Base-by-base conservation (phyloP, 2,113 vertebrate genomes). In the Myocastor coypus region DNA sequence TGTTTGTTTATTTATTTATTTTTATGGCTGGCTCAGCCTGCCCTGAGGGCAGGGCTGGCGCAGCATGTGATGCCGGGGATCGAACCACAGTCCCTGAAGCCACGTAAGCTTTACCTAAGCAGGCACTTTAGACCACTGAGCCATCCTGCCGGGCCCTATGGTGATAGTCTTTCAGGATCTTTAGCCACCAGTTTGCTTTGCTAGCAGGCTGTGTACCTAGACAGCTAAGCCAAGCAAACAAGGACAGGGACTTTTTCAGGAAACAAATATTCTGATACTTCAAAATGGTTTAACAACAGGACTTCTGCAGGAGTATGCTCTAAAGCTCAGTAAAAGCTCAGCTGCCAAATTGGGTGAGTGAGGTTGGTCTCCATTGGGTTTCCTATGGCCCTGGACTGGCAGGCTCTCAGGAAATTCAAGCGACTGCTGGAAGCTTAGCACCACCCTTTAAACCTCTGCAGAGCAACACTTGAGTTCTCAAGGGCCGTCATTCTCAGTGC, bases 251-350 rank as follows among this genome's bases (percentile, higher is more conserved):
- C 19, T 75, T 83, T 77, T 94, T 93, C 4, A 84, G 85, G 26
- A 95, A 93, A 83, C 42, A 95, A 80, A 61, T 89, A 90, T 68
- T 94, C 30, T 71, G n/a, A 90, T 71, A 42, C 37, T 84, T 26
- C 3, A 66, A 94, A 93, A 78, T 50, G 8, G 19, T 66, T 68
- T 64, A 95, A 37, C 37, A 55, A 64, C 32, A 13, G 40, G 63
- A 89, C 93, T 16, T 37, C 61, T 84, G 11, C 20, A 52, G 20
- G 26, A 7, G 10, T 77, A 37, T 32, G 37, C 92, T 91, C 19
- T 40, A 89, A 40, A 95, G 73, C 32, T 71, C 50, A 5, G 10
- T 11, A 64, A 73, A 11, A 5, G 89, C 64, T 32, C 46, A 57
- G 64, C 42, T 89, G 84, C 16, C 52, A 88, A 87, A 90, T 77